These are phyloP conservation scores for Lepus townsendii DNA, from an alignment of 2,797 vertebrate genomes.

Conservation along the genomic window DNA sequence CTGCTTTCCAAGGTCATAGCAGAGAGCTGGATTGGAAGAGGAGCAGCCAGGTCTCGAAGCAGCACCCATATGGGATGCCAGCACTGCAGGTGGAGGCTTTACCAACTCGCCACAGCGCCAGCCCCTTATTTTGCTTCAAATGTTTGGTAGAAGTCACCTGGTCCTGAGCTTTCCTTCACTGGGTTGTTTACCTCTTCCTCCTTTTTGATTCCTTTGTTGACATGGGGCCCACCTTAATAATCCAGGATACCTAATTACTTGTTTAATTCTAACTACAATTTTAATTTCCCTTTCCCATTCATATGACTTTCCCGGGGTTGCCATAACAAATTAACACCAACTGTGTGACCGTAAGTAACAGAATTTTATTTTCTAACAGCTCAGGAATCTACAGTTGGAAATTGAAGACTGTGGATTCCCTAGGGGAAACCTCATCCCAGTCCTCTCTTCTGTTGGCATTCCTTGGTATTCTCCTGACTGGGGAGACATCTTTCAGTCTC, in stretches of 20 bases:
- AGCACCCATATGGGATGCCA: too few relatives aligned
- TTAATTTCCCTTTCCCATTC: neutral
- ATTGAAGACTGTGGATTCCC: neutral
- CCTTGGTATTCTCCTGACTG: neutral
- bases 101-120: too few relatives aligned
- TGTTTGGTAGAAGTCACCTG: neutral
- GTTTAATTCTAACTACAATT: neutral
- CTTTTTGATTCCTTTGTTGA: neutral
- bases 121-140: neutral
- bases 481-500: neutral
- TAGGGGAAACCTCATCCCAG: neutral
- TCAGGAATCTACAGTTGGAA: neutral
- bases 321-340: neutral
- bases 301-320: neutral
- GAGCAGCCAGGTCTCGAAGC: too few relatives aligned
- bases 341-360: neutral
- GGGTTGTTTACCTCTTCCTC: neutral
- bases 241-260: neutral
- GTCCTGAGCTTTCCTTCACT: neutral
- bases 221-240: neutral
- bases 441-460: neutral
- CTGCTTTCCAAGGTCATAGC: too few relatives aligned
- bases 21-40: too few relatives aligned
- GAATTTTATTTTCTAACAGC: neutral
- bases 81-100: too few relatives aligned